These are phyloP conservation scores for Alaudala cheleensis DNA, from an alignment of 2,113 vertebrate species.

Conservation along the genomic window DNA sequence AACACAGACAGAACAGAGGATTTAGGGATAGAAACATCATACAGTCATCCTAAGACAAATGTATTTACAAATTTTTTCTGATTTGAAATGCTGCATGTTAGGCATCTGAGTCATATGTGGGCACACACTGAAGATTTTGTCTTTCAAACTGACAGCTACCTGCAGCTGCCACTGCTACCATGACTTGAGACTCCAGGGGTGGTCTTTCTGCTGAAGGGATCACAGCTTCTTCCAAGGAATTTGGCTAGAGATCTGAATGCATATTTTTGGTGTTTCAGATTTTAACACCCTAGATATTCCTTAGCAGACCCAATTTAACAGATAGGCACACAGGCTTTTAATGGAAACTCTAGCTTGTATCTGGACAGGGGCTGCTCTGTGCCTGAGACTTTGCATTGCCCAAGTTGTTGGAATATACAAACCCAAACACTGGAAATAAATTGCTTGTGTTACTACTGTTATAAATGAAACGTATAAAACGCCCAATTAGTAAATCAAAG, in stretches of 20 bases:
- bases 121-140: background rate
- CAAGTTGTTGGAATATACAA: background rate
- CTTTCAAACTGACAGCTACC: background rate
- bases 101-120: background rate
- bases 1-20: too few species aligned
- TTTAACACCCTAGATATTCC: background rate
- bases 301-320: background rate
- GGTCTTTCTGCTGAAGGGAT: background rate
- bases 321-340: background rate
- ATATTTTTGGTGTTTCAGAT: background rate
- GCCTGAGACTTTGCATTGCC: background rate
- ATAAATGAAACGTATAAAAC: too few species aligned
- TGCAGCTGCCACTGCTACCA: background rate
- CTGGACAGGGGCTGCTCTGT: background rate
- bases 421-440: background rate
- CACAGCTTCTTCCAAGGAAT: background rate
- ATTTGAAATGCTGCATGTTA: background rate
- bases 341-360: background rate
- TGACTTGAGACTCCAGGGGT: background rate
- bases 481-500: too few species aligned
- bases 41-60: too few species aligned
- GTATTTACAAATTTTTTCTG: background rate
- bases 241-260: background rate
- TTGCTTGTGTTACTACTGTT: background rate
- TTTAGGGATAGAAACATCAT: too few species aligned